Percentiles rank a stretch among this genome's conserved stretches.
phyloP scores from a whole-genome alignment of 2,888 invertebrate genomes.

The Luperina testacea region DNA sequence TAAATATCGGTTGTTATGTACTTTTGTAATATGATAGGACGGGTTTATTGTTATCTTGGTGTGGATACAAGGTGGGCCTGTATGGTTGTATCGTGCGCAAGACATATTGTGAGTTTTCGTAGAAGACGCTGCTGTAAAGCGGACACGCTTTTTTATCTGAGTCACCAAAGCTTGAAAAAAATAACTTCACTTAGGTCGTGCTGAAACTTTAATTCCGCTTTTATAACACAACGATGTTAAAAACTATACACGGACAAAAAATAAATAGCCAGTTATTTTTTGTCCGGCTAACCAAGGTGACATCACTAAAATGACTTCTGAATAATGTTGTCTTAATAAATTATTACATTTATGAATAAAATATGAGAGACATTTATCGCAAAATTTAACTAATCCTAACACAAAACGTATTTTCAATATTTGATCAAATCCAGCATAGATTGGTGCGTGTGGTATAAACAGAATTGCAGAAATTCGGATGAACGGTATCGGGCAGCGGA shows the following conservation, averaged over 20 bases:
- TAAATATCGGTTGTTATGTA: constrained; percentile 54
- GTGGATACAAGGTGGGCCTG: background rate
- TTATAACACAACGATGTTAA: background rate
- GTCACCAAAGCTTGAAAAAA: background rate
- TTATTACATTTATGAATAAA: background rate
- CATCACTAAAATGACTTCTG: no score
- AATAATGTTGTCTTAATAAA: background rate
- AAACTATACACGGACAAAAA: background rate
- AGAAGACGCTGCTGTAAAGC: background rate
- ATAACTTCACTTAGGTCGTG: background rate
- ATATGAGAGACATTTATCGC: background rate
- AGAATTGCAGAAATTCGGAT: constrained; percentile 78
- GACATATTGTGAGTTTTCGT: background rate
- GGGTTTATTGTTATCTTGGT: constrained; percentile 23
- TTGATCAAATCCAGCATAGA: constrained; percentile 44
- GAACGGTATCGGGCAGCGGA: constrained; percentile 73
- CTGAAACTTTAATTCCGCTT: background rate
- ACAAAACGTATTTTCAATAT: constrained; percentile 31
- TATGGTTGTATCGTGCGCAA: background rate
- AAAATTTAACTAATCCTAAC: background rate
- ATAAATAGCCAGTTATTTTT: background rate
- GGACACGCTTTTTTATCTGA: background rate
- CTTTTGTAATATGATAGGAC: constrained; percentile 31
- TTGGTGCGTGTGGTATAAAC: constrained; percentile 61
- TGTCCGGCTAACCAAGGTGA: background rate